Evolutionary conservation across 2,888 invertebrate species (phyloP).

Genomic region (Perithous albicinctus): DNA sequence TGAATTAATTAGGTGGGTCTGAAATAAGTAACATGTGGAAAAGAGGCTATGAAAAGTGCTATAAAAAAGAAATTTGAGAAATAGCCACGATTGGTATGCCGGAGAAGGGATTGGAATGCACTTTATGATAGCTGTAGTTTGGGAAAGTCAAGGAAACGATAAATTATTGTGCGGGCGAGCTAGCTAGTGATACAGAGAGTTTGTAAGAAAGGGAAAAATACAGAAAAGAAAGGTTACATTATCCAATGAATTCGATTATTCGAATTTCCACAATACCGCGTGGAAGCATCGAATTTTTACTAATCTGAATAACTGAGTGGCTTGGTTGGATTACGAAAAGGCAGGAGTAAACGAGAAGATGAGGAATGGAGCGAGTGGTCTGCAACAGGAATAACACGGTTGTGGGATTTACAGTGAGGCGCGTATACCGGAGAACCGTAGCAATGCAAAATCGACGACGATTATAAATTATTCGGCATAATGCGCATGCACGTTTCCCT

Average conservation of each 20-base stretch:
- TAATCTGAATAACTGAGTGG: background rate
- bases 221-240: too few species aligned
- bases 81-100: too few species aligned
- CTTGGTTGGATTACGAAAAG: slow-evolving; percentile 21
- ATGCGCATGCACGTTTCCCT: slow-evolving; percentile 7
- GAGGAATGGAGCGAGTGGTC: background rate
- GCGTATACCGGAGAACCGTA: background rate
- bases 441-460: slow-evolving; percentile 49
- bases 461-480: slow-evolving; percentile 61
- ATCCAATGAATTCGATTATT: background rate
- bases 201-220: too few species aligned
- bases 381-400: background rate
- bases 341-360: slow-evolving; percentile 9
- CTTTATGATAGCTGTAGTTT: too few species aligned
- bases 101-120: too few species aligned
- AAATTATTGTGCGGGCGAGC: too few species aligned
- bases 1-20: too few species aligned
- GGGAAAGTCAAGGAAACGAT: too few species aligned
- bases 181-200: too few species aligned
- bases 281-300: background rate
- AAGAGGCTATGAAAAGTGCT: too few species aligned
- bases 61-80: too few species aligned
- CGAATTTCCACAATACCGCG: background rate
- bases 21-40: too few species aligned
- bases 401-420: background rate